Conservation (phyloP, 1,140 invertebrate genomes). For the Lethrus apterus region DNA sequence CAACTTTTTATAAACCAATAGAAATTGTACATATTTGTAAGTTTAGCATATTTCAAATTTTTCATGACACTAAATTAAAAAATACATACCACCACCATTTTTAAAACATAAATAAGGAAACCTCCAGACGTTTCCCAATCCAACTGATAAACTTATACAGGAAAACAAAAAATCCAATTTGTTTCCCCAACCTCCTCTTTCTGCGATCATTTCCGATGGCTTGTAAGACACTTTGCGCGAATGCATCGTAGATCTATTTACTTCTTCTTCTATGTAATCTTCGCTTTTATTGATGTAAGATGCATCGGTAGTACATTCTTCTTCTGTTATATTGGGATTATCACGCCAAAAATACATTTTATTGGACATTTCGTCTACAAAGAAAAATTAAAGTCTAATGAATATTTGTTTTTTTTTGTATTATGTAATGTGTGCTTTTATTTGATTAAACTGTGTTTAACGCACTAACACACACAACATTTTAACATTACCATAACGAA, state of each 20-base stretch:
- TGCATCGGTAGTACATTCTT: too few relatives aligned
- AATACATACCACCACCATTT: conserved; percentile 53
- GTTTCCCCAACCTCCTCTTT: conserved; percentile 36
- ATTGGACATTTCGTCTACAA: conserved; percentile 33
- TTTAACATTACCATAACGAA: too few relatives aligned
- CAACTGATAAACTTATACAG: conserved; percentile 65
- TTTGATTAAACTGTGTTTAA: too few relatives aligned
- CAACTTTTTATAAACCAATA: neutral
- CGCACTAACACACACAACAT: too few relatives aligned
- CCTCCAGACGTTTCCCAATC: conserved; percentile 78
- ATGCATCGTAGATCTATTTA: conserved; percentile 7
- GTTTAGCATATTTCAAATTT: neutral
- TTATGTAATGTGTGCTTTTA: too few relatives aligned
- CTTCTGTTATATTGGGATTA: conserved; percentile 10
- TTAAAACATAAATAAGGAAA: conserved; percentile 81
- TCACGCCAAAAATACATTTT: conserved; percentile 26
- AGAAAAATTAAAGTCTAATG: too few relatives aligned
- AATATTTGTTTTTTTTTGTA: too few relatives aligned
- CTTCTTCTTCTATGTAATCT: conserved; percentile 14
- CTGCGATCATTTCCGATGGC: conserved; percentile 16
- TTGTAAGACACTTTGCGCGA: conserved; percentile 20
- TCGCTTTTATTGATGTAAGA: conserved; percentile 21
- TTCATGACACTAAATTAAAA: too few relatives aligned
- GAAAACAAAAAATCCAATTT: conserved; percentile 51
- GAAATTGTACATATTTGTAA: too few relatives aligned